Percentiles rank a stretch among this genome's conserved stretches.
Conservation (phyloP, 2,113 vertebrate species). For the Isichthys henryi region DNA sequence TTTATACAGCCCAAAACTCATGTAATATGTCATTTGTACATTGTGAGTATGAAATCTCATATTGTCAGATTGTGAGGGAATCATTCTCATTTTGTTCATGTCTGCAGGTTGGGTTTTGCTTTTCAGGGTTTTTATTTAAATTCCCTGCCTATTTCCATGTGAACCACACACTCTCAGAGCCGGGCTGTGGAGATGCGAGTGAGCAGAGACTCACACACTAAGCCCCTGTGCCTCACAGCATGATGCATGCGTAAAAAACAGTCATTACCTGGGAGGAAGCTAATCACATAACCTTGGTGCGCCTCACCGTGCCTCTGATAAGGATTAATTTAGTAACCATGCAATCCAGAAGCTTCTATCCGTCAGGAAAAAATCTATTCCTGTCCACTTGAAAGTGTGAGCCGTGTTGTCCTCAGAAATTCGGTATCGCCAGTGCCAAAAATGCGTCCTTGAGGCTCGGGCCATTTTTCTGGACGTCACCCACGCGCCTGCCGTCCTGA, state of each 20-base stretch:
- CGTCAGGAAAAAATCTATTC: neutral
- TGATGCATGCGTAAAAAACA: neutral
- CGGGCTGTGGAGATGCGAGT: neutral
- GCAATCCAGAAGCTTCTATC: neutral
- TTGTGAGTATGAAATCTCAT: neutral
- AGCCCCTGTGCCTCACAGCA: neutral
- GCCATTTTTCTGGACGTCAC: slow-evolving; percentile 1
- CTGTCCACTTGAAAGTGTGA: neutral
- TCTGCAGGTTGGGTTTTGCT: neutral
- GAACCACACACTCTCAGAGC: neutral
- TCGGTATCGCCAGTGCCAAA: neutral
- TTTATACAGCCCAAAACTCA: neutral
- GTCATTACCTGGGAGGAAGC: neutral
- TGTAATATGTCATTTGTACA: neutral
- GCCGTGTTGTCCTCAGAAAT: neutral
- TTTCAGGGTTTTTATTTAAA: neutral
- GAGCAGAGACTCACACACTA: neutral
- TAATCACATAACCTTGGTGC: neutral
- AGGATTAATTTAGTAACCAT: neutral
- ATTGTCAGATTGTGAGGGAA: neutral
- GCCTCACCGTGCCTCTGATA: neutral
- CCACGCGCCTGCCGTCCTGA: neutral
- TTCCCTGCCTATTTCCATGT: neutral
- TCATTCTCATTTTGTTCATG: neutral
- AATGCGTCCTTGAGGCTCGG: neutral